Conservation (phyloP, 2,797 vertebrate genomes). For the Caiman crocodilus region DNA sequence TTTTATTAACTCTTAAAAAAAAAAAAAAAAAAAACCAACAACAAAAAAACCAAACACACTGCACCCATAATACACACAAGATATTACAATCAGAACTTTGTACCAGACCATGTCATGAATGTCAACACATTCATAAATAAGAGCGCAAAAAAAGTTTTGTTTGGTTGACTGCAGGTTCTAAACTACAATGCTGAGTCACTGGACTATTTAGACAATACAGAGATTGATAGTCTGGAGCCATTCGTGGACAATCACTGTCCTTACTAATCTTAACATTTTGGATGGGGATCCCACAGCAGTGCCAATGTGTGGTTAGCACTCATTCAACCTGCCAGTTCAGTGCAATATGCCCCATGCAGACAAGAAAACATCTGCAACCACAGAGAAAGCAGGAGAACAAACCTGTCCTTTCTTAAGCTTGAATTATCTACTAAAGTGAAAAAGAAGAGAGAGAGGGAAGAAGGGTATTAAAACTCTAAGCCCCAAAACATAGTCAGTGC, state of each 20-base stretch:
- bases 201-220: neutral
- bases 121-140: neutral
- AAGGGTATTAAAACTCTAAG: neutral
- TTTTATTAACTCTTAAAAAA: neutral
- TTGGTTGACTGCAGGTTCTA: neutral
- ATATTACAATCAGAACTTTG: neutral
- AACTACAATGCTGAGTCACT: neutral
- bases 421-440: neutral
- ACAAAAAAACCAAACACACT: too few species aligned
- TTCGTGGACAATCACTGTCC: rapidly evolving
- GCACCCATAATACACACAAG: neutral
- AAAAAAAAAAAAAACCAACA: too few species aligned
- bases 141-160: neutral
- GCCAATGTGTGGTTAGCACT: rapidly evolving
- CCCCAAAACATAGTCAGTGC: neutral
- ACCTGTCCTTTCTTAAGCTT: neutral
- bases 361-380: neutral
- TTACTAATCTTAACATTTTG: neutral
- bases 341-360: neutral
- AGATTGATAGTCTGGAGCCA: neutral
- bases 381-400: neutral
- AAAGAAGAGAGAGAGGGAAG: neutral
- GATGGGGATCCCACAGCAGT: neutral
- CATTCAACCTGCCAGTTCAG: neutral
- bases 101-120: neutral